These are phyloP conservation scores for Microtus agrestis DNA, from an alignment of 2,797 vertebrate genomes.

Conservation along the genomic window DNA sequence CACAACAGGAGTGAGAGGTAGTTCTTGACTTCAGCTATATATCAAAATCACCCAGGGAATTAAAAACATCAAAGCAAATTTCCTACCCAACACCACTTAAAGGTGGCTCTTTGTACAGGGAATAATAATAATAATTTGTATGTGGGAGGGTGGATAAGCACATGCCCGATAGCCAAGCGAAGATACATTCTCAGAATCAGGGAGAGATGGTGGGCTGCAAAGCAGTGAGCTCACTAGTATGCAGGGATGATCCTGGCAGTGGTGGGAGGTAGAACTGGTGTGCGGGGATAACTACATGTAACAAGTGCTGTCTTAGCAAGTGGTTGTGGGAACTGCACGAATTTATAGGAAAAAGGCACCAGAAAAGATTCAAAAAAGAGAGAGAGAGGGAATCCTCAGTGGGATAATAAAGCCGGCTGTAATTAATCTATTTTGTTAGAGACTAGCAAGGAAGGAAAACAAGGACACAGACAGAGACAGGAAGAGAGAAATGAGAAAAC, in stretches of 20 bases:
- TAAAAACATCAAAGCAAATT: background rate
- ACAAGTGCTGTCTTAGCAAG: background rate
- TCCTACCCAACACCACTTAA: background rate
- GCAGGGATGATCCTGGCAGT: background rate
- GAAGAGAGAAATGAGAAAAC: background rate
- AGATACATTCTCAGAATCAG: background rate
- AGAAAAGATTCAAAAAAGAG: background rate
- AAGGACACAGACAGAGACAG: background rate
- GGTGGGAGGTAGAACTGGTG: background rate
- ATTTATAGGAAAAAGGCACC: background rate
- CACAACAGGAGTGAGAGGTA: background rate
- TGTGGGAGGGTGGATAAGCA: background rate
- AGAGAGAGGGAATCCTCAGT: background rate
- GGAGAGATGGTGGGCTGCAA: background rate
- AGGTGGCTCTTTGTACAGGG: background rate
- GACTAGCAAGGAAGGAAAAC: background rate
- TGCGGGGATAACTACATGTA: background rate
- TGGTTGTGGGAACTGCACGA: background rate
- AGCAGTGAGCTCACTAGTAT: background rate
- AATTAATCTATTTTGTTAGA: conserved; percentile 19
- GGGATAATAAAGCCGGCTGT: background rate
- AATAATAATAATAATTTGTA: background rate
- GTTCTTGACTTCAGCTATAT: background rate
- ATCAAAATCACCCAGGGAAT: background rate
- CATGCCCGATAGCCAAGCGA: background rate